Conservation (phyloP, 2,113 vertebrate species). For the Murina feae region DNA sequence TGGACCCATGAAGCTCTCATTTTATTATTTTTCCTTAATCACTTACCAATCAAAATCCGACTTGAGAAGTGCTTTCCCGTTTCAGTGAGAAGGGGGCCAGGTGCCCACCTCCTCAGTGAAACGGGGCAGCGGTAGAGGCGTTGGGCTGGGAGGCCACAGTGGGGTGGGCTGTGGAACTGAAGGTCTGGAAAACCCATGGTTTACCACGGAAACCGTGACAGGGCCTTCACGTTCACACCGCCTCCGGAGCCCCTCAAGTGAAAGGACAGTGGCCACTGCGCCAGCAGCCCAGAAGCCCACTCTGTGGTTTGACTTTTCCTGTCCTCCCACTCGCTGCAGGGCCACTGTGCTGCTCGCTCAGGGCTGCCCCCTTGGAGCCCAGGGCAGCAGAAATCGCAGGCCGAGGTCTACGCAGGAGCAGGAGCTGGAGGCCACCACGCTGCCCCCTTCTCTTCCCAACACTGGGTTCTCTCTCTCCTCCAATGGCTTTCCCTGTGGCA, state of each 20-base stretch:
- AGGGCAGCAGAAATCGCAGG: slow-evolving; percentile 55
- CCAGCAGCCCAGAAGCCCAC: slow-evolving; percentile 28
- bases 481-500: background rate
- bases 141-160: accelerated
- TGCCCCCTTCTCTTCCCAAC: slow-evolving; percentile 44
- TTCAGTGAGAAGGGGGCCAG: background rate
- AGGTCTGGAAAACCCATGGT: slow-evolving; percentile 39
- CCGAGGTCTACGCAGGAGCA: background rate
- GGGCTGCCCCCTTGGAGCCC: background rate
- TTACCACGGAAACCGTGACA: slow-evolving; percentile 48
- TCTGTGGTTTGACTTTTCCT: slow-evolving; percentile 60
- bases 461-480: background rate
- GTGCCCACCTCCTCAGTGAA: accelerated
- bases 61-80: background rate
- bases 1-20: no score
- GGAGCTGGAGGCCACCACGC: slow-evolving; percentile 22
- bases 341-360: slow-evolving; percentile 46
- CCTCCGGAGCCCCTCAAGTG: background rate
- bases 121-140: accelerated
- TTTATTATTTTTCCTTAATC: background rate
- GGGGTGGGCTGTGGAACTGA: background rate
- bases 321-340: slow-evolving; percentile 72
- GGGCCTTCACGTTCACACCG: background rate
- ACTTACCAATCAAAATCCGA: background rate
- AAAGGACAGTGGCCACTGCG: background rate